A percentile compares a stretch with the other conserved stretches of the same genome.
phyloP scores from a whole-genome alignment of 2,888 invertebrate genomes.

The Synergus laeviventris region DNA sequence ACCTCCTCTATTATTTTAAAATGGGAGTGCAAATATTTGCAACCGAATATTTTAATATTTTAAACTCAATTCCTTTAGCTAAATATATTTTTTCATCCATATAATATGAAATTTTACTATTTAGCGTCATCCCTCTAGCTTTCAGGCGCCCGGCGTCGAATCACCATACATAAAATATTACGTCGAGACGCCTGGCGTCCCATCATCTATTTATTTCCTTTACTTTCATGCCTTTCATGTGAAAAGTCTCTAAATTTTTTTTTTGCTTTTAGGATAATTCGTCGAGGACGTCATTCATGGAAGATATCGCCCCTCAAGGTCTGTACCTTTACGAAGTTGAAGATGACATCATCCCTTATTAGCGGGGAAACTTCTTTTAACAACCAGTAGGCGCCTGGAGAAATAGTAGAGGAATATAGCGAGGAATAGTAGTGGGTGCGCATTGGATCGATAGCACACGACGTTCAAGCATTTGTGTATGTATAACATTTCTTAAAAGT shows the following conservation, averaged over 20 bases:
- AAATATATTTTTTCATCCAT: no score
- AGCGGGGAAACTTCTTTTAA: background rate
- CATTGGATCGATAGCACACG: constrained; percentile 49
- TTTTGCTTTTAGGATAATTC: background rate
- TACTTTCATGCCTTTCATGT: background rate
- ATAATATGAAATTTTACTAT: no score
- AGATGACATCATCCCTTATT: constrained; percentile 7
- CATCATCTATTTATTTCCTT: no score
- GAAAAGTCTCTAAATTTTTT: background rate
- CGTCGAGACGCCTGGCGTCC: background rate
- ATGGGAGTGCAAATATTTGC: no score
- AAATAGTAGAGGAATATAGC: background rate
- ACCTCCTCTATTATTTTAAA: no score
- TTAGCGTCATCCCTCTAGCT: background rate
- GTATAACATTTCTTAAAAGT: background rate
- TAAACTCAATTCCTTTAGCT: no score
- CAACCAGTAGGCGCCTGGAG: no score
- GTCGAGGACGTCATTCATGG: background rate
- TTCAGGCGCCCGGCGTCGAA: background rate
- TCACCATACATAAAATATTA: background rate
- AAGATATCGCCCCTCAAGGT: background rate
- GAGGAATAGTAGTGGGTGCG: constrained; percentile 38
- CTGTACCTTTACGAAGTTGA: background rate
- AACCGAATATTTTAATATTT: no score
- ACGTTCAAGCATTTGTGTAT: constrained; percentile 38